Evolutionary conservation across 1,140 invertebrate species (phyloP).

Genomic region (Scylla paramamosain): DNA sequence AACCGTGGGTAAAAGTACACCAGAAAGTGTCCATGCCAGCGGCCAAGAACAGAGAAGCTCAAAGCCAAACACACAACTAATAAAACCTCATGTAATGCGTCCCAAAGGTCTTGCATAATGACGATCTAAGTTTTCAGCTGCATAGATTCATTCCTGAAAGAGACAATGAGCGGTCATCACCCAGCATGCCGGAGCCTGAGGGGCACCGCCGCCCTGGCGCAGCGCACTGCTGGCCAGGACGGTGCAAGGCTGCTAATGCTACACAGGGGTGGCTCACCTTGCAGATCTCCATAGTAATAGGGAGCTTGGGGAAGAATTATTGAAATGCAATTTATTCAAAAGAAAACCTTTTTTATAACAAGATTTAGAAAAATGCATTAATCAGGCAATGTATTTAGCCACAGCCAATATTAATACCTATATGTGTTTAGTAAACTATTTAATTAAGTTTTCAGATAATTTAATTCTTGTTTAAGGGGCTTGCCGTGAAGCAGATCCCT

Average conservation of each 20-base stretch:
- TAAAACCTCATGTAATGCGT: constrained; percentile 37
- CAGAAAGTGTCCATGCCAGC: constrained; percentile 15
- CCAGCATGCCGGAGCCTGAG: background rate
- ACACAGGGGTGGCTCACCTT: constrained; percentile 45
- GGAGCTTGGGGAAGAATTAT: constrained; percentile 63
- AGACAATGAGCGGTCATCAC: background rate
- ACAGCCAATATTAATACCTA: background rate
- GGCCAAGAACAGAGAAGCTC: background rate
- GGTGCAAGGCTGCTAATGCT: background rate
- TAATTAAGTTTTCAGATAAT: too few relatives aligned
- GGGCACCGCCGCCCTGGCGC: background rate
- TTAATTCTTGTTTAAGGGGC: too few relatives aligned
- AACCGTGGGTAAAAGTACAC: background rate
- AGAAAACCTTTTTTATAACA: constrained; percentile 9
- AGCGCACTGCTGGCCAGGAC: background rate
- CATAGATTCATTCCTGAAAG: constrained; percentile 57
- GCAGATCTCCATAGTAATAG: constrained; percentile 70
- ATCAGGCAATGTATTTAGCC: background rate
- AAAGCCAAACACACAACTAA: background rate
- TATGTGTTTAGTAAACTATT: too few relatives aligned
- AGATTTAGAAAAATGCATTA: background rate
- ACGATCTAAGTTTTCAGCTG: constrained; percentile 19
- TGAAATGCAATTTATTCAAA: constrained; percentile 7
- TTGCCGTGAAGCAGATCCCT: too few relatives aligned
- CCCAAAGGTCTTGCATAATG: constrained; percentile 6